Evolutionary conservation across 2,113 vertebrate genomes (phyloP).

Genomic region (Phaethornis superciliosus): DNA sequence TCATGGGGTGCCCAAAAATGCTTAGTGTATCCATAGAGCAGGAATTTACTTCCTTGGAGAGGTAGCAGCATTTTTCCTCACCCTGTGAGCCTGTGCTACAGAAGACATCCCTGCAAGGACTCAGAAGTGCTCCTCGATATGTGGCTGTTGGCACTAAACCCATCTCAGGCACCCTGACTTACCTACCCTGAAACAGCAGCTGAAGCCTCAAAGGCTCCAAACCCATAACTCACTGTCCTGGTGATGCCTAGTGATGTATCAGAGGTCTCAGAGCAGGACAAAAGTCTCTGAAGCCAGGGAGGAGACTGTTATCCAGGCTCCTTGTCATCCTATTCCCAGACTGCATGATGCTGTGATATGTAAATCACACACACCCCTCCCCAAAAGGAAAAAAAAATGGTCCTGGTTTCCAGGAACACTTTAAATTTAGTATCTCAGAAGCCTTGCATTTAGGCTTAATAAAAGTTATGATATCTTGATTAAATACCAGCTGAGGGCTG

Average conservation of each 20-base stretch:
- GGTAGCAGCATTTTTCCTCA: neutral
- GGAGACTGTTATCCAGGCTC: neutral
- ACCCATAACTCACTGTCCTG: neutral
- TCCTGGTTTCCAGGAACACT: constrained; percentile 62
- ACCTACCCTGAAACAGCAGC: neutral
- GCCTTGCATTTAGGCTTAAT: constrained; percentile 70
- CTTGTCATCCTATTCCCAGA: neutral
- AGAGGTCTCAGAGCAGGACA: neutral
- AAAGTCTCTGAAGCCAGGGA: neutral
- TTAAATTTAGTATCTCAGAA: constrained; percentile 75
- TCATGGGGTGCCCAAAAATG: too few species aligned
- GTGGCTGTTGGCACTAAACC: neutral
- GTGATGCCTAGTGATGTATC: neutral
- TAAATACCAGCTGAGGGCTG: constrained; percentile 72
- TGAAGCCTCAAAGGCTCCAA: neutral
- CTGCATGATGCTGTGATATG: constrained; percentile 54
- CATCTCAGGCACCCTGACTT: rapidly evolving
- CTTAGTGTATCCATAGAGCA: rapidly evolving
- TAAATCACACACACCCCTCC: constrained; percentile 56
- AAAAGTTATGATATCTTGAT: constrained; percentile 76
- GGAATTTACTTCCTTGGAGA: neutral
- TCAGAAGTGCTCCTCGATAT: too few species aligned
- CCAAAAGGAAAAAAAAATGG: neutral
- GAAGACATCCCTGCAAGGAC: neutral
- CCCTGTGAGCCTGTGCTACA: neutral